Evolutionary conservation across 92 coral and sea anemone species (phyloP).

Genomic region (Actinernus sp.): DNA sequence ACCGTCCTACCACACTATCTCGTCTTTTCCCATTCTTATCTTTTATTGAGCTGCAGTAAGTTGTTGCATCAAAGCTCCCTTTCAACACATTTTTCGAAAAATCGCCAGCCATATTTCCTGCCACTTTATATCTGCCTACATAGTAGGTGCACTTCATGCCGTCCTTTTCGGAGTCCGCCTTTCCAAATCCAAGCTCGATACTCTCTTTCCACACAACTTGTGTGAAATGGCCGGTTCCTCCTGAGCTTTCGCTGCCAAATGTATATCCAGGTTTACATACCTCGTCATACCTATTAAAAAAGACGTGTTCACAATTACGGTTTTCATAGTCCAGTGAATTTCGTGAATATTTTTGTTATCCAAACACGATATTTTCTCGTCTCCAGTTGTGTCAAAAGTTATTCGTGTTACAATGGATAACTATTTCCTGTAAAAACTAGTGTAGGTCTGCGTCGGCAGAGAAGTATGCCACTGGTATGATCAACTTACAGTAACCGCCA

Average conservation of each 20-base stretch:
- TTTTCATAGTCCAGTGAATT: too few species aligned
- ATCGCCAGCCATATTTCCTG: neutral
- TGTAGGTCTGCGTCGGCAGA: too few species aligned
- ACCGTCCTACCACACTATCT: too few species aligned
- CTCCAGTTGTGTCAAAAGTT: too few species aligned
- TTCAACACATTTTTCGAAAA: neutral
- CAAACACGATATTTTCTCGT: too few species aligned
- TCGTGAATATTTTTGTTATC: too few species aligned
- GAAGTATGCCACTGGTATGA: too few species aligned
- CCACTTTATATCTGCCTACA: neutral
- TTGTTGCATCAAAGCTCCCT: neutral
- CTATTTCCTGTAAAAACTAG: too few species aligned
- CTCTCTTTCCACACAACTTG: conserved; percentile 1
- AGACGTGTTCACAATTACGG: too few species aligned
- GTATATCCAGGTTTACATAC: conserved; percentile 49
- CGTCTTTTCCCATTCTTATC: too few species aligned
- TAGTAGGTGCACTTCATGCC: neutral
- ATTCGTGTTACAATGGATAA: too few species aligned
- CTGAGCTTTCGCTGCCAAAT: neutral
- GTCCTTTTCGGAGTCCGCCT: neutral
- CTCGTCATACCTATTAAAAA: conserved; percentile 58
- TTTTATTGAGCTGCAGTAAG: neutral
- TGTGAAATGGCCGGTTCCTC: conserved; percentile 2
- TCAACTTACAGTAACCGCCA: too few species aligned
- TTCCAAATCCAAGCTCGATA: neutral